Conservation (phyloP, 2,888 invertebrate species). For the Pandemis heparana region DNA sequence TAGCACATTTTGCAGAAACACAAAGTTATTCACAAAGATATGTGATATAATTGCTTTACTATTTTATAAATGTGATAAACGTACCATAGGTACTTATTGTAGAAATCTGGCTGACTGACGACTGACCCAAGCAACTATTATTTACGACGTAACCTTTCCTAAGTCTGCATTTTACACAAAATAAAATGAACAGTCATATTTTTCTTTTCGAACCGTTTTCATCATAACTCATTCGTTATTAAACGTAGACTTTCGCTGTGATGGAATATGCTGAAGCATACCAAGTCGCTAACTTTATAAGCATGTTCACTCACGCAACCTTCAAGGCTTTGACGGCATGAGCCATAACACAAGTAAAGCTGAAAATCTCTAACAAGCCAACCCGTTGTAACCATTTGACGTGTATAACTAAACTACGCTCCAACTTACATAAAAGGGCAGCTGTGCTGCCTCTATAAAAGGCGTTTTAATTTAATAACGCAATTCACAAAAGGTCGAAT, state of each 20-base stretch:
- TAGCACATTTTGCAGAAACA: no score
- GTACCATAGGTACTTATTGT: background rate
- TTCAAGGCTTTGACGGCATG: slow-evolving; percentile 35
- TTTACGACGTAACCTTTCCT: background rate
- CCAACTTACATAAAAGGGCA: slow-evolving; percentile 1
- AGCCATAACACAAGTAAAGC: slow-evolving; percentile 14
- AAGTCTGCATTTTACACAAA: background rate
- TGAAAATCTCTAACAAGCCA: slow-evolving; percentile 14
- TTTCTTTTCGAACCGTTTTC: background rate
- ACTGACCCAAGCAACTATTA: background rate
- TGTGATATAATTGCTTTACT: no score
- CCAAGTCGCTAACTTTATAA: slow-evolving; percentile 2
- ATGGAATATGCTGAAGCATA: background rate
- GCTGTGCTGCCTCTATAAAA: slow-evolving; percentile 7
- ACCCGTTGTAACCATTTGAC: slow-evolving; percentile 11
- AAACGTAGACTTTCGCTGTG: slow-evolving; percentile 1
- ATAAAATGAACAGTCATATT: background rate
- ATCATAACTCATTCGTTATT: background rate
- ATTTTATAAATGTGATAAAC: no score
- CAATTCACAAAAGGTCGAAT: background rate
- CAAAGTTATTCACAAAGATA: no score
- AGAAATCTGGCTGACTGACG: background rate
- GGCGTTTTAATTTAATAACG: slow-evolving; percentile 6
- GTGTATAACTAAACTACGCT: slow-evolving; percentile 11
- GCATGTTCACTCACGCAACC: slow-evolving; percentile 45